Base-by-base conservation (phyloP, 1,140 invertebrate species). In the Brachystomella parvula region DNA sequence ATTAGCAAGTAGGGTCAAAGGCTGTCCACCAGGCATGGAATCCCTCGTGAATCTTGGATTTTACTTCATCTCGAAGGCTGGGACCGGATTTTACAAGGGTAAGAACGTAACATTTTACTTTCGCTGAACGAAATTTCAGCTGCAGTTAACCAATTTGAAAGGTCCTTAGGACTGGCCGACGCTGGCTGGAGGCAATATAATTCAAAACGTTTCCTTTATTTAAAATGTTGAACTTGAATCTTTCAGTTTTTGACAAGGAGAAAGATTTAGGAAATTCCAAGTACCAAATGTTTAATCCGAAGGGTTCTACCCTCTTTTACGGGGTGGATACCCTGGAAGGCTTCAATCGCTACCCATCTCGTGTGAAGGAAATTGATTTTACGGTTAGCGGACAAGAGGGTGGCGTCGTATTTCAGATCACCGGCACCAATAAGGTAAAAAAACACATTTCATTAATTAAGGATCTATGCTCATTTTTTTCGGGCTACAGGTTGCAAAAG, bases 1-100 rank as follows among this genome's bases (percentile, higher is more conserved):
- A 15, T 6, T 53, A 53, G 49, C 49, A 12, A 53, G 49, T 24
- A 19, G 6, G 21, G 24, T 19, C 15, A 9, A 24, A 24, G 21
- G 21, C 49, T 53, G 49, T 53, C 49, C 49, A 53, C 49, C 49
- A 53, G 49, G 49, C 6, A 53, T 53, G 49, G 49, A 53, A 24
- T 12, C 49, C 3, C 12, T 53, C 6, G 49, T 53, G 3, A 24
- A 53, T 24, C 49, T 53, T 19, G 24, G 15, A 53, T 15, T 26
- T 19, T 53, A 17, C 24, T 24, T 53, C 9, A 53, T 53, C 24
- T 15, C 49, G 24, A 53, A 26, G 21, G 49, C 49, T 53, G 49
- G 49, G 24, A 53, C 12, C 12, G 3, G 24, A 3, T 53, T 53
- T 53, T 6, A 53, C 24, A 24, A 15, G 6, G 24, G 49, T 53